These are phyloP conservation scores for Sprattus sprattus DNA, from an alignment of 2,113 vertebrate species.

Conservation along the genomic window DNA sequence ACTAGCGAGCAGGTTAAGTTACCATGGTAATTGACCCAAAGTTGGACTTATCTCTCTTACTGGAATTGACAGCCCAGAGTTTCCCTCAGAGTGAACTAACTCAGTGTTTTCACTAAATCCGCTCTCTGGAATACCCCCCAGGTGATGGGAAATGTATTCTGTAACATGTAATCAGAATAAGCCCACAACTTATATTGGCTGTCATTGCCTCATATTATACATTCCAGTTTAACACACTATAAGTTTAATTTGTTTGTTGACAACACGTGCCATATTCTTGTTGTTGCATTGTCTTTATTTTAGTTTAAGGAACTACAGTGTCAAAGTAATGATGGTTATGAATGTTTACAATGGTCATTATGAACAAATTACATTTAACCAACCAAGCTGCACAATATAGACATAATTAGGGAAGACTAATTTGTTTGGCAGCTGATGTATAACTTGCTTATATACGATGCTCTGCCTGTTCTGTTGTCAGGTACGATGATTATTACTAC, in stretches of 20 bases:
- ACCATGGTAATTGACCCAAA: no score
- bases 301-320: background rate
- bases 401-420: background rate
- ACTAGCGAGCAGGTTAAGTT: no score
- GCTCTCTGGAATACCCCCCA: no score
- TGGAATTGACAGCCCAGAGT: no score
- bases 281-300: background rate
- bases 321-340: background rate
- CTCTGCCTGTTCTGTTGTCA: conserved; percentile 53
- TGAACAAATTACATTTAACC: background rate
- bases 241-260: background rate
- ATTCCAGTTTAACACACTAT: background rate
- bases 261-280: background rate
- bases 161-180: background rate
- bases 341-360: background rate
- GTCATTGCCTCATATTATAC: background rate
- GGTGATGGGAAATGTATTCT: background rate
- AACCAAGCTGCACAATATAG: background rate
- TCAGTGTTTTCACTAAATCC: no score
- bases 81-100: no score
- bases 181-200: background rate
- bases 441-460: background rate
- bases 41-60: no score
- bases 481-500: conserved; percentile 98
- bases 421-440: background rate